Percentiles rank a stretch among this genome's conserved stretches.
Conservation (phyloP, 1,140 invertebrate genomes). For the Andrena cerasifolii region DNA sequence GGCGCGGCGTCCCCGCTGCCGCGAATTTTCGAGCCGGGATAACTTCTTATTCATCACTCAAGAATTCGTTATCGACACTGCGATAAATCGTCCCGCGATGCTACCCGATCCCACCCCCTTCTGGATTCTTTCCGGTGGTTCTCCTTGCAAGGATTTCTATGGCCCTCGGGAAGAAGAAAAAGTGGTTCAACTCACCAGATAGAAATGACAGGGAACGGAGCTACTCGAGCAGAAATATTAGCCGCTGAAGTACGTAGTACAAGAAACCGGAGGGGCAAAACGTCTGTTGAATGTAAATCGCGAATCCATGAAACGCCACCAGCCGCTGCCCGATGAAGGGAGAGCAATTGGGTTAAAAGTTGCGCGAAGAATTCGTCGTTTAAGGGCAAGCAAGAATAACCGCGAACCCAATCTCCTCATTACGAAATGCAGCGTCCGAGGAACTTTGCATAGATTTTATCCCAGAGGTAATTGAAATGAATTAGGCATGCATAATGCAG, state of each 20-base stretch:
- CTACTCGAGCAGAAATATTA: not conserved
- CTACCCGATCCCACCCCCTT: not conserved
- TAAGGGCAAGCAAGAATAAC: not conserved
- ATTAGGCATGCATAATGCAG: too few relatives aligned
- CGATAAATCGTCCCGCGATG: slow-evolving; percentile 25
- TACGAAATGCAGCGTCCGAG: not conserved
- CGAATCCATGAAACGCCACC: not conserved
- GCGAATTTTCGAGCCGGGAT: slow-evolving; percentile 25
- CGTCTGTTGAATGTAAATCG: not conserved
- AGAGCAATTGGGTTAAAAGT: not conserved
- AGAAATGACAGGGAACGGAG: not conserved
- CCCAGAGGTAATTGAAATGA: not conserved
- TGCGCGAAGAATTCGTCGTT: not conserved
- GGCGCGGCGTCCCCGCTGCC: not conserved
- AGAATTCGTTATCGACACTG: slow-evolving; percentile 32
- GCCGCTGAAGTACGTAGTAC: too few relatives aligned
- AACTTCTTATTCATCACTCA: slow-evolving; percentile 31
- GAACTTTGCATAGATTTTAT: not conserved
- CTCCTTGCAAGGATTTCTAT: not conserved
- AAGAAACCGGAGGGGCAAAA: not conserved
- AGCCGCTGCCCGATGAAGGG: not conserved
- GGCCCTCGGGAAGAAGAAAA: not conserved
- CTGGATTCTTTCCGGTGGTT: not conserved
- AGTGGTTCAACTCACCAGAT: not conserved
- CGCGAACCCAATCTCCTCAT: not conserved